These are phyloP conservation scores for Thalpophila matura DNA, from an alignment of 2,888 invertebrate species.

Conservation along the genomic window DNA sequence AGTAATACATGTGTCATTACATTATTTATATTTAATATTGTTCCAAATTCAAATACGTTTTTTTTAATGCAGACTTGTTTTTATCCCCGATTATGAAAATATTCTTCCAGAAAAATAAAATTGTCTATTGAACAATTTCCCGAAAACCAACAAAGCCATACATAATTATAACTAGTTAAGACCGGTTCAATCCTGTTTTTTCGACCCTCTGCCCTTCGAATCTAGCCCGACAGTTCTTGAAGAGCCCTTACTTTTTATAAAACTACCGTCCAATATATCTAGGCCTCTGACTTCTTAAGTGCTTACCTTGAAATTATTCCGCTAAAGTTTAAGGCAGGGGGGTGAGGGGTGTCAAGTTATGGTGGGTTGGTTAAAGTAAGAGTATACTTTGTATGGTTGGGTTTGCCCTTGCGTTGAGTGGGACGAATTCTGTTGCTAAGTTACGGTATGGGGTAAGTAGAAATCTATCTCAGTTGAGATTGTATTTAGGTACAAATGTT, in stretches of 20 bases:
- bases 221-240: constrained; percentile 83
- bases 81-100: no score
- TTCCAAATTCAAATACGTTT: no score
- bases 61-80: no score
- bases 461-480: constrained; percentile 5
- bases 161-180: constrained; percentile 38
- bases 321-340: neutral
- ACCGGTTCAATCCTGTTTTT: constrained; percentile 78
- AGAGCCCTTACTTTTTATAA: constrained; percentile 83
- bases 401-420: constrained; percentile 64
- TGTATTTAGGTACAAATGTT: constrained; percentile 8
- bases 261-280: constrained; percentile 71
- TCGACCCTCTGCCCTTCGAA: constrained; percentile 86
- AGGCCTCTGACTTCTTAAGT: constrained; percentile 62
- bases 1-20: no score
- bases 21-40: no score
- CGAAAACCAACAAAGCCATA: constrained; percentile 7
- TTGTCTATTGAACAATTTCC: neutral
- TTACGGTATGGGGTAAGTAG: constrained; percentile 43
- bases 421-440: constrained; percentile 68
- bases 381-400: constrained; percentile 69
- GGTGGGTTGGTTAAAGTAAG: constrained; percentile 59
- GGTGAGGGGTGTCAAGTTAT: constrained; percentile 25
- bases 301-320: neutral
- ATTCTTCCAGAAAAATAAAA: constrained; percentile 1